Evolutionary conservation across 1,140 invertebrate genomes (phyloP).

Genomic region (Drosophila persimilis): DNA sequence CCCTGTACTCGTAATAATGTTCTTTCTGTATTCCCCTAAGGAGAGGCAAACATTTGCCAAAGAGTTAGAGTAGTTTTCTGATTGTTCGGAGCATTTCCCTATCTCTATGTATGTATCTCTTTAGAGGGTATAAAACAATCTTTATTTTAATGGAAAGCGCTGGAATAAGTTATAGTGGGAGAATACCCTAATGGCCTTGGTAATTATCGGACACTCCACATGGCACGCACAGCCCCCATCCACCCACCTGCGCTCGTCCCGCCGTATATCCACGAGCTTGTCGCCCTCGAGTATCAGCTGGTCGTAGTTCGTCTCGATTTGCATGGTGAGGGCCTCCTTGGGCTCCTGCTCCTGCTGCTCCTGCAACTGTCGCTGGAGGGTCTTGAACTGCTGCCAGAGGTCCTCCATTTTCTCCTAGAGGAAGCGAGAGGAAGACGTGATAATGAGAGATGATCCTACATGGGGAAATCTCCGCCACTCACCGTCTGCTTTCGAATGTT

Average conservation of each 20-base stretch:
- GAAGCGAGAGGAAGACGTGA: background rate
- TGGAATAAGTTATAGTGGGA: background rate
- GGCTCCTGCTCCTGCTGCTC: conserved; percentile 77
- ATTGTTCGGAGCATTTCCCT: too few relatives aligned
- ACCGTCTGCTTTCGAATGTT: conserved; percentile 76
- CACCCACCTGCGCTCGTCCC: conserved; percentile 67
- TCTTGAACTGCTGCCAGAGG: conserved; percentile 78
- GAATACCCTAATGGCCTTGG: conserved; percentile 5
- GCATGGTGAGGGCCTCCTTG: conserved; percentile 75
- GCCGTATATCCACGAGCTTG: conserved; percentile 74
- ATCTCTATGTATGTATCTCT: too few relatives aligned
- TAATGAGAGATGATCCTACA: background rate
- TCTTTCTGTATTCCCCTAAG: too few relatives aligned
- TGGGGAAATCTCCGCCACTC: background rate
- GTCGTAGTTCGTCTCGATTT: conserved; percentile 82
- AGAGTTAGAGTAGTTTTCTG: too few relatives aligned
- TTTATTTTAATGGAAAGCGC: conserved; percentile 6
- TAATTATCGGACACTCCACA: conserved; percentile 13
- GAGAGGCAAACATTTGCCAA: too few relatives aligned
- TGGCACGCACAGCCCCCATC: too few relatives aligned
- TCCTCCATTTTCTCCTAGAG: conserved; percentile 66
- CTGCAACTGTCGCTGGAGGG: conserved; percentile 70
- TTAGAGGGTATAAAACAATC: background rate
- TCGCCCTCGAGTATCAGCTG: conserved; percentile 77
- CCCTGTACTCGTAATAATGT: background rate